Evolutionary conservation across 2,797 vertebrate genomes (phyloP).

Genomic region (Periophthalmus magnuspinnatus): DNA sequence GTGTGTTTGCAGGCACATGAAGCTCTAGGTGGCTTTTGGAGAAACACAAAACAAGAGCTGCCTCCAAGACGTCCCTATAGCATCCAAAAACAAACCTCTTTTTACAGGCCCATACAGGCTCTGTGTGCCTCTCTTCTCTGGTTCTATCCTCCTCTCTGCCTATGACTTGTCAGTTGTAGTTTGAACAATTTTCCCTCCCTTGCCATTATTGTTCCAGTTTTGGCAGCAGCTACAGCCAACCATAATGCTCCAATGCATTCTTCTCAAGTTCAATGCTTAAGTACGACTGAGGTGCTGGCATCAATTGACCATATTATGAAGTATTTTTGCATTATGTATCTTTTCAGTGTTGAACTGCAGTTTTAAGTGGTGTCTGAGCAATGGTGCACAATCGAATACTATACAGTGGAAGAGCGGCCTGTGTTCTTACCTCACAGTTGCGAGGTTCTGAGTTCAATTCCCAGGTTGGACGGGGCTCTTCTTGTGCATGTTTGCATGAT

Average conservation of each 20-base stretch:
- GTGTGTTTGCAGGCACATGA: not conserved
- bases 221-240: constrained; percentile 11
- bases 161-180: constrained; percentile 18
- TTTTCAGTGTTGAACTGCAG: not conserved
- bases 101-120: not conserved
- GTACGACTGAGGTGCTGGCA: constrained; percentile 3
- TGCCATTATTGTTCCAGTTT: constrained; percentile 15
- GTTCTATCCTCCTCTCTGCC: not conserved
- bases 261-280: not conserved
- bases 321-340: not conserved
- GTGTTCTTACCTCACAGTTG: too few species aligned
- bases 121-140: not conserved
- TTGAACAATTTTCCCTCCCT: constrained; percentile 4
- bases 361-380: too few species aligned
- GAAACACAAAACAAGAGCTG: not conserved
- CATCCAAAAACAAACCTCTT: constrained; percentile 5
- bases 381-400: not conserved
- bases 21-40: not conserved
- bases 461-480: too few species aligned
- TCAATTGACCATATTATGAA: constrained; percentile 9
- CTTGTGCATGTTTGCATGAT: too few species aligned
- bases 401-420: too few species aligned
- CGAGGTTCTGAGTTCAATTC: too few species aligned
- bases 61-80: constrained; percentile 2
- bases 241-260: constrained; percentile 1